These are phyloP conservation scores for Tinamus guttatus DNA, from an alignment of 2,113 vertebrate genomes.

Conservation along the genomic window DNA sequence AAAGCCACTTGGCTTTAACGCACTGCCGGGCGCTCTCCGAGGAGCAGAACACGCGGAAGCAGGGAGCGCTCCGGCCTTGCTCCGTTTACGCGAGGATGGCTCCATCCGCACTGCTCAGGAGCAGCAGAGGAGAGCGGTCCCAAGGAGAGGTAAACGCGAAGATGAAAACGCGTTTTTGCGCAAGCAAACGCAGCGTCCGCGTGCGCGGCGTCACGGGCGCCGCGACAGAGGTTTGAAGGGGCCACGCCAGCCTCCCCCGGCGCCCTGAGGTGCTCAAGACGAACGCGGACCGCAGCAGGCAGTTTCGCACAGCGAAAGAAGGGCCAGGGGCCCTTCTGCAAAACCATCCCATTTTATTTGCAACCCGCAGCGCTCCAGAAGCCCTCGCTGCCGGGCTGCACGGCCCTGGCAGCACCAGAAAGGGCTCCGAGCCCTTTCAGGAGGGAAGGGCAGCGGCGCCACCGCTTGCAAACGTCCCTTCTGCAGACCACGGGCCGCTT, in stretches of 20 bases:
- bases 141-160: not conserved
- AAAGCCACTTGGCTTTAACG: not conserved
- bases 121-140: not conserved
- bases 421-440: not conserved
- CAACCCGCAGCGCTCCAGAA: not conserved
- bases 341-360: not conserved
- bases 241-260: not conserved
- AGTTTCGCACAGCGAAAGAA: too few relatives aligned
- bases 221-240: not conserved
- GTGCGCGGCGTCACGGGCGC: not conserved
- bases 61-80: not conserved
- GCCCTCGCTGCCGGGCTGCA: not conserved
- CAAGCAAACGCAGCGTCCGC: not conserved
- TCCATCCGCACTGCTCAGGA: not conserved
- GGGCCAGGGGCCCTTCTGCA: not conserved
- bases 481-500: not conserved
- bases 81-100: not conserved
- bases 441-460: not conserved
- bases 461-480: accelerated
- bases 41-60: not conserved
- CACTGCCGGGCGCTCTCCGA: not conserved
- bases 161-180: accelerated
- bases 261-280: not conserved
- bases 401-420: not conserved
- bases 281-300: not conserved